Base-by-base conservation (phyloP, 2,888 invertebrate species). In the Conchocele bisecta region DNA sequence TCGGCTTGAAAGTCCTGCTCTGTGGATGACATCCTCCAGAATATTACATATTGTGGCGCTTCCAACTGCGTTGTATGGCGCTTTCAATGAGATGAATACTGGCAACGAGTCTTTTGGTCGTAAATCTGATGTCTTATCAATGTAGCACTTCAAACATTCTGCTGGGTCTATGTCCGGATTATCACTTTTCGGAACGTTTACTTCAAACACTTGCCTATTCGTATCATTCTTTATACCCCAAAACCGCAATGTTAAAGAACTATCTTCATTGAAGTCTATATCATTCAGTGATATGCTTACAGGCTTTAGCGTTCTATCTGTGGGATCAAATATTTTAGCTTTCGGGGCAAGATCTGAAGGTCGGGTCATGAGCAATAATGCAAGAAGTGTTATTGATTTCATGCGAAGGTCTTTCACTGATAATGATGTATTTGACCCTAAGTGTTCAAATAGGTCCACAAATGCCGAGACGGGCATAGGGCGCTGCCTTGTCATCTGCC, bases 331-430 rank as follows among this genome's bases (percentile, higher is more conserved):
- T 4, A 9, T 6, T 11, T 26, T 15, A 7, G 26, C 46, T 22
- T 46, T 46, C 5, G 46, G 46, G 9, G 46, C 46, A 11, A 46
- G 28, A 28, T 46, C 46, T 46, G 46, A 46, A 9, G 46, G 46
- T 20, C 46, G 9, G 13, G 46, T 46, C 46, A 46, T 46, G 22
- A 24, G 28, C 17, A 22, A 13, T 11, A 46, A 17, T 20, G 7
- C 46, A n/a, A n/a, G n/a, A n/a, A n/a, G n/a, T n/a, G n/a, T n/a
- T n/a, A n/a, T n/a, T n/a, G n/a, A n/a, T n/a, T n/a, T n/a, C n/a
- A n/a, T n/a, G n/a, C n/a, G n/a, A n/a, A n/a, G n/a, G n/a, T n/a
- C n/a, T n/a, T n/a, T n/a, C n/a, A n/a, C n/a, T n/a, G n/a, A n/a
- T n/a, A n/a, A n/a, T n/a, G n/a, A n/a, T n/a, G n/a, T n/a, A n/a